Conservation (phyloP, 1,140 invertebrate species). For the Drosophila melanogaster region Release_6_plus_ISO1_MT NT_033777.3:28608001-28608500, state of each 20-base stretch:
- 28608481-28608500: slow-evolving; percentile 70
- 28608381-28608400: slow-evolving; percentile 39
- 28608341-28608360: slow-evolving; percentile 56
- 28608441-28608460: slow-evolving; percentile 57
- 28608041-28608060: slow-evolving; percentile 80
- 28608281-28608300: slow-evolving; percentile 55
- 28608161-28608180: slow-evolving; percentile 57
- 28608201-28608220: slow-evolving; percentile 72
- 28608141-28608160: slow-evolving; percentile 55
- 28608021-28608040: slow-evolving; percentile 67
- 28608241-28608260: slow-evolving; percentile 35
- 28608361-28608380: slow-evolving; percentile 56
- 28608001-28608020: slow-evolving; percentile 65
- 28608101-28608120: slow-evolving; percentile 76
- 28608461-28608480: slow-evolving; percentile 55
- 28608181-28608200: slow-evolving; percentile 67
- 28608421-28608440: slow-evolving; percentile 60
- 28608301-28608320: slow-evolving; percentile 69
- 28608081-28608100: slow-evolving; percentile 56
- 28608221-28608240: slow-evolving; percentile 27
- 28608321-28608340: slow-evolving; percentile 77
- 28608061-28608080: slow-evolving; percentile 80
- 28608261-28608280: slow-evolving; percentile 46
- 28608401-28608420: slow-evolving; percentile 76
- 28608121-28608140: slow-evolving; percentile 66